Evolutionary conservation across 2,113 vertebrate species (phyloP).

Genomic region (Nothocercus nigrocapillus): DNA sequence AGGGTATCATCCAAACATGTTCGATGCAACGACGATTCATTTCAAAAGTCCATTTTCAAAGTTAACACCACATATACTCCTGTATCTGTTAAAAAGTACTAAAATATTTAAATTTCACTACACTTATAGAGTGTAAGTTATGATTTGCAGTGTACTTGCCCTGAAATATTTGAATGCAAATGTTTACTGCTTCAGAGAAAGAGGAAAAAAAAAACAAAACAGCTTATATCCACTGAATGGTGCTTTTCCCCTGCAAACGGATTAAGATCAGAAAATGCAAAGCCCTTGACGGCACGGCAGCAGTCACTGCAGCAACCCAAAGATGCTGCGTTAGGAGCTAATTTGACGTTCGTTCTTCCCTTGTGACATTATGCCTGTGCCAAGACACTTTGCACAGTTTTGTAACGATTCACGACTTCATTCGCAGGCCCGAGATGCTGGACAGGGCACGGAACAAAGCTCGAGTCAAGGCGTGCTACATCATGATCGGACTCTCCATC

Average conservation of each 20-base stretch:
- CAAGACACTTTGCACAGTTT: not conserved
- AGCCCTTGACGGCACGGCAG: not conserved
- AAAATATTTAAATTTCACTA: not conserved
- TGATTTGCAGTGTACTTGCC: not conserved
- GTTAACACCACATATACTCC: rapidly evolving
- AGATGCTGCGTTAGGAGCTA: not conserved
- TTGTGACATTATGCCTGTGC: not conserved
- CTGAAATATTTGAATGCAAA: not conserved
- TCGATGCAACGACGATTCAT: not conserved
- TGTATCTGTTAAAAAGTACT: not conserved
- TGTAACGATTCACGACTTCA: not conserved
- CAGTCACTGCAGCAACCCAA: rapidly evolving
- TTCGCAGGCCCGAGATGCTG: constrained; percentile 78
- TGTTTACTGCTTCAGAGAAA: not conserved
- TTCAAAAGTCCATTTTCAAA: not conserved
- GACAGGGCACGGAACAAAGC: constrained; percentile 81
- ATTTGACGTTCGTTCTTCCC: not conserved
- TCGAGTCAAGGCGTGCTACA: constrained; percentile 81
- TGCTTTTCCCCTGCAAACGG: not conserved
- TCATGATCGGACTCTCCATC: constrained; percentile 82
- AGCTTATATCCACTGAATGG: not conserved
- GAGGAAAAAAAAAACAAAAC: not conserved
- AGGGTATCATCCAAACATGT: not conserved
- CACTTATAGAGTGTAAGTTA: not conserved
- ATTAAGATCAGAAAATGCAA: not conserved